phyloP scores from a whole-genome alignment of 2,888 invertebrate species.

The Erannis defoliaria region DNA sequence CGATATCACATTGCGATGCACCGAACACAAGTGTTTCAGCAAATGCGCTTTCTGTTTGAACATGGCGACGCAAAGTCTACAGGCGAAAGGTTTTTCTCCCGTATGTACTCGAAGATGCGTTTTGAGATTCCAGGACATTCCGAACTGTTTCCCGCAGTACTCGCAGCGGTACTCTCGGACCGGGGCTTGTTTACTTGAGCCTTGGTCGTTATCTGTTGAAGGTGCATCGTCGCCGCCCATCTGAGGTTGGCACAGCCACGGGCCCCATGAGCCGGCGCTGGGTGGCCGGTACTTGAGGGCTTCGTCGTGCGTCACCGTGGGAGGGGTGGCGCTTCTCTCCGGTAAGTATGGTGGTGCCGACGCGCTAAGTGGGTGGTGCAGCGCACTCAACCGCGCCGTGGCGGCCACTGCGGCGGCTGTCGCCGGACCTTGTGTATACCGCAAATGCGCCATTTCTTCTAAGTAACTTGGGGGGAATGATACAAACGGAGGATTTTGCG shows the following conservation, averaged over 20 bases:
- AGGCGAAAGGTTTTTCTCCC: constrained; percentile 96
- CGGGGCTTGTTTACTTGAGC: constrained; percentile 87
- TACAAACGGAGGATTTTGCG: constrained; percentile 95
- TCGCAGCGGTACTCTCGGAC: constrained; percentile 95
- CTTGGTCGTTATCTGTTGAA: constrained; percentile 82
- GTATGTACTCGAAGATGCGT: constrained; percentile 95
- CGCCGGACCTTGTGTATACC: constrained; percentile 85
- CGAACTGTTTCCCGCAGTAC: constrained; percentile 96
- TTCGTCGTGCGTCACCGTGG: constrained; percentile 85
- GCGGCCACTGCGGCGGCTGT: constrained; percentile 88
- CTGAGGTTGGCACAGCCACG: constrained; percentile 89
- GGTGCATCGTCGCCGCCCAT: constrained; percentile 84
- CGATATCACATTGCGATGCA: constrained; percentile 95
- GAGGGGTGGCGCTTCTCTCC: constrained; percentile 88
- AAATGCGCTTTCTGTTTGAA: constrained; percentile 96
- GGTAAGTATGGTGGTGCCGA: constrained; percentile 91
- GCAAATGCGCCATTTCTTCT: constrained; percentile 89
- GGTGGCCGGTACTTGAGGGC: constrained; percentile 89
- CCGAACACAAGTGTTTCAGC: constrained; percentile 95
- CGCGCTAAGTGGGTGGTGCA: constrained; percentile 88
- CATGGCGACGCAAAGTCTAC: constrained; percentile 95
- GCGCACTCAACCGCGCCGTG: constrained; percentile 78
- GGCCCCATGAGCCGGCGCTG: constrained; percentile 90
- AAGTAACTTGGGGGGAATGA: constrained; percentile 92
- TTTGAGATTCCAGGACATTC: constrained; percentile 97